Evolutionary conservation across 1,140 invertebrate genomes (phyloP), one percentile per base, ranked within the genome.

Genomic region (Ceratina japonica): DNA sequence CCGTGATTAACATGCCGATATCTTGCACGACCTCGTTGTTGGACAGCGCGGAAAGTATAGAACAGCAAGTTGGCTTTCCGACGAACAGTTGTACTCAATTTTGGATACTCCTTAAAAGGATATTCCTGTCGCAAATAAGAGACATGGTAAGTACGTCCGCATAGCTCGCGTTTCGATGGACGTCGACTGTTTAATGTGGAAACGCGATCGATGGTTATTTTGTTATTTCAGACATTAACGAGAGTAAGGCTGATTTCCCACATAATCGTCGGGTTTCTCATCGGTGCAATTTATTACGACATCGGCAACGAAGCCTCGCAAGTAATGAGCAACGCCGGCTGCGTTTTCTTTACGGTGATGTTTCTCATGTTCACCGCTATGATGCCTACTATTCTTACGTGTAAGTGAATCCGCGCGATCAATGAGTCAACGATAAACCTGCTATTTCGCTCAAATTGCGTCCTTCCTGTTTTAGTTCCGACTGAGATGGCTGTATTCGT

Each of bases 341-440:
- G 97, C 90, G 94, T 99, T 63, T 99, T 99, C 93, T 99, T 99
- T 91, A 97, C 96, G 78, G 95, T 98, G 75, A 95, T 99, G 90
- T 99, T 99, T 92, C 95, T 98, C 61, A 98, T 98, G 95, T 99
- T 99, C 88, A 97, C 97, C 44, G 97, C 98, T 10, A 97, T 99
- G 95, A 99, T 98, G 97, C 97, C 98, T 75, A 99, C 98, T 59
- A 98, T 99, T 88, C 94, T 99, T 81, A 98, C 98, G 84, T 99
- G 98, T 98, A 94, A 97, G 96, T 95, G 86, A 74, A 70, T 24
- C 37, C 15, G n/a, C 3, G 18, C 8, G 0, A 27, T 52, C 0
- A 24, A 62, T 15, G 16, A 20, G 22, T 4, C 10, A 54, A 8
- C 1, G 10, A 44, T 8, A 44, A 44, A 44, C 20, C 24, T 51